Evolutionary conservation across 2,797 vertebrate species (phyloP).

Genomic region (Dermochelys coriacea): DNA sequence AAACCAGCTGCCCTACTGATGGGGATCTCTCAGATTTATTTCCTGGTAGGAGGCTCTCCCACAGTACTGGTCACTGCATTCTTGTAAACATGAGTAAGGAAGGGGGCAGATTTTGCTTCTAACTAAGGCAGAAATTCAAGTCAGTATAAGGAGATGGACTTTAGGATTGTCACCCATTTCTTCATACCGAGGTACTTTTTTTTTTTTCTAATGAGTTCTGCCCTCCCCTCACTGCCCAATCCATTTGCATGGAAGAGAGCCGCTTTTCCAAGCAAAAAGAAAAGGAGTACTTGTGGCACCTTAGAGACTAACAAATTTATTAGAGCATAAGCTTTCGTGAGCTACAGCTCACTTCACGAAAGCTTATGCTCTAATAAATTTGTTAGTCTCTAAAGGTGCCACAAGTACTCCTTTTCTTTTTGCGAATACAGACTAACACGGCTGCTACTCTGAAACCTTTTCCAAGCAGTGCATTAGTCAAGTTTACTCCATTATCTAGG

Average conservation of each 20-base stretch:
- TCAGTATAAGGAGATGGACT: no score
- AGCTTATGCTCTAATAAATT: no score
- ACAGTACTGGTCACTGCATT: background rate
- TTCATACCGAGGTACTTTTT: background rate
- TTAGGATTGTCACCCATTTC: background rate
- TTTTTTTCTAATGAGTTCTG: background rate
- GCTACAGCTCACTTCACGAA: no score
- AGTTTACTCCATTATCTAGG: no score
- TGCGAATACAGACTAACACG: no score
- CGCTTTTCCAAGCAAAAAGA: background rate
- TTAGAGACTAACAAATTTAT: no score
- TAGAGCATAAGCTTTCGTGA: no score
- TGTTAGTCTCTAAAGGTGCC: no score
- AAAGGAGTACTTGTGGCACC: no score
- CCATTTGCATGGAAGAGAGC: background rate
- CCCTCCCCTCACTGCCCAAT: background rate
- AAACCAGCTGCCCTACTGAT: background rate
- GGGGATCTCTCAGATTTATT: fast-evolving
- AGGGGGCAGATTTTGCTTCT: background rate
- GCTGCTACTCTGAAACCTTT: no score
- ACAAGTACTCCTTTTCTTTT: no score
- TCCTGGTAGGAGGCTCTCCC: background rate
- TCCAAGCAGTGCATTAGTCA: background rate
- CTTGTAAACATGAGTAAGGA: background rate
- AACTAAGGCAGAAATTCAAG: background rate